Percentiles rank a stretch among this genome's conserved stretches.
Conservation (phyloP, 2,113 vertebrate genomes). For the Pandion haliaetus region DNA sequence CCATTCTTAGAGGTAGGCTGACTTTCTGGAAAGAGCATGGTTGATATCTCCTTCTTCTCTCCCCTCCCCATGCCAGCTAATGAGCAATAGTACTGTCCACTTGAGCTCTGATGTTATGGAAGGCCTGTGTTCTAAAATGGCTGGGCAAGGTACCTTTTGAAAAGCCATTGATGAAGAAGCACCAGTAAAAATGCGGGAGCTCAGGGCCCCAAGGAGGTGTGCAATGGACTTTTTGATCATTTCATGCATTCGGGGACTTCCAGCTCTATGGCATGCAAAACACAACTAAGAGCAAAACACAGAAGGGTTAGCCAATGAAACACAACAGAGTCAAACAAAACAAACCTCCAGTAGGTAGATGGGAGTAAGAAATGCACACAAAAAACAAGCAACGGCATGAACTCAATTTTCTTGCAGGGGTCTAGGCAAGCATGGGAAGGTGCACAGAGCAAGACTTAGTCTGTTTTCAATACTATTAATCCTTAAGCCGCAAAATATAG, state of each 20-base stretch:
- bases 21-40: slow-evolving; percentile 52
- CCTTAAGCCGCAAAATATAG: neutral
- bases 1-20: slow-evolving; percentile 36
- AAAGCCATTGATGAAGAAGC: slow-evolving; percentile 59
- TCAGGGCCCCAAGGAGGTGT: slow-evolving; percentile 62
- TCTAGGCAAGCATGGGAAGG: slow-evolving; percentile 31
- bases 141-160: slow-evolving; percentile 62
- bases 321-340: neutral
- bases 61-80: neutral
- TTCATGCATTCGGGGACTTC: slow-evolving; percentile 73
- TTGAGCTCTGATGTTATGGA: neutral
- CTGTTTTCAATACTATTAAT: neutral
- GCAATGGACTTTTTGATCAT: slow-evolving; percentile 70
- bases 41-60: neutral
- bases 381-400: neutral
- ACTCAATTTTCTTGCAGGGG: neutral
- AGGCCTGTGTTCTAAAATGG: neutral
- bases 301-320: slow-evolving; percentile 51
- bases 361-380: neutral
- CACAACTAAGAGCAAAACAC: slow-evolving; percentile 73
- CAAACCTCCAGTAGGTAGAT: neutral
- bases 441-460: neutral
- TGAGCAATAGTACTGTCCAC: neutral
- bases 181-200: slow-evolving; percentile 49
- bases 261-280: slow-evolving; percentile 74